phyloP scores from a whole-genome alignment of 1,140 invertebrate species.

The Platyura marginata region DNA sequence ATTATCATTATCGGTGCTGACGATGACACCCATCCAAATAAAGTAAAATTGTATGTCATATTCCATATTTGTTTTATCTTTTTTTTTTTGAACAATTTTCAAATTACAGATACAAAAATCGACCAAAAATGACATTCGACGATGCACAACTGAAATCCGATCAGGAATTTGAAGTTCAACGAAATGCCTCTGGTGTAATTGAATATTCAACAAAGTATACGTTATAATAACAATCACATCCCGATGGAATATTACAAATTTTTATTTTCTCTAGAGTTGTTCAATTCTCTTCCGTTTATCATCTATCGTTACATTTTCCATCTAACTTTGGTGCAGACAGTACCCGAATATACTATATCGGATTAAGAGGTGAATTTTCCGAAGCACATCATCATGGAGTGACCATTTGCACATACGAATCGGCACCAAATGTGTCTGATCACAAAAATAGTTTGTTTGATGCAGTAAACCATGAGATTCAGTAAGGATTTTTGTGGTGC shows the following conservation, averaged over 20 bases:
- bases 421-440: constrained; percentile 62
- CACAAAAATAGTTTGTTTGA: constrained; percentile 56
- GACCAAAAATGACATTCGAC: constrained; percentile 87
- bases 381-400: constrained; percentile 69
- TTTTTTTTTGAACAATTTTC: too few relatives aligned
- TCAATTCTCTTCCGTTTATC: constrained; percentile 73
- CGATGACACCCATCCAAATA: constrained; percentile 60
- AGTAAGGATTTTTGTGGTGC: too few relatives aligned
- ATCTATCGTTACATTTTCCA: constrained; percentile 79
- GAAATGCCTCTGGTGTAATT: constrained; percentile 55
- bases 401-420: constrained; percentile 79
- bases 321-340: constrained; percentile 67
- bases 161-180: constrained; percentile 79
- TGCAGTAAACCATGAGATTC: constrained; percentile 33
- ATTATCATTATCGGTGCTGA: constrained; percentile 79
- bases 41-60: constrained; percentile 80
- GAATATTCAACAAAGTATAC: constrained; percentile 81
- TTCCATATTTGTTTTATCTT: constrained; percentile 22
- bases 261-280: constrained; percentile 48
- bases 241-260: constrained; percentile 1
- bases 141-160: constrained; percentile 51
- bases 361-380: constrained; percentile 77
- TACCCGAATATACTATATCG: constrained; percentile 85
- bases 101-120: constrained; percentile 67
- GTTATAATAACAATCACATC: too few relatives aligned